These are phyloP conservation scores for Timandra comae DNA, from an alignment of 2,888 invertebrate genomes.

Conservation along the genomic window DNA sequence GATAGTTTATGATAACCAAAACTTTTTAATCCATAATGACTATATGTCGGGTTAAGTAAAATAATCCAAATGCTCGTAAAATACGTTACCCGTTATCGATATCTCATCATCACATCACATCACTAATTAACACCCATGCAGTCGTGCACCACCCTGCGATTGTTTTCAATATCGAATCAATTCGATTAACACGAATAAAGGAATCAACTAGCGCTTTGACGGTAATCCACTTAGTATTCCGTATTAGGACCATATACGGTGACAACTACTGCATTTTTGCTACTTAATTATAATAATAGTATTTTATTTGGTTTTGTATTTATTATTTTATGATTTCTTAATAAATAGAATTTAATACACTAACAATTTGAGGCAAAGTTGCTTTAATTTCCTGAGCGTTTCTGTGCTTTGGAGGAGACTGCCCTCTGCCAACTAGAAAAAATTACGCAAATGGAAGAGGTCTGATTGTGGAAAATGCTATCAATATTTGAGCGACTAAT, in stretches of 20 bases:
- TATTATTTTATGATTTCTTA: too few relatives aligned
- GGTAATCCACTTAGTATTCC: slow-evolving; percentile 57
- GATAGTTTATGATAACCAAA: too few relatives aligned
- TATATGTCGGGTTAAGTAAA: neutral
- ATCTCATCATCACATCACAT: too few relatives aligned
- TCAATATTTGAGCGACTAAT: too few relatives aligned
- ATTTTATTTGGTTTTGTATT: slow-evolving; percentile 27
- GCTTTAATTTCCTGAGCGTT: too few relatives aligned
- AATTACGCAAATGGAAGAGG: too few relatives aligned
- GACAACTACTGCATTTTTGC: slow-evolving; percentile 51
- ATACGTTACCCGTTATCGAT: too few relatives aligned
- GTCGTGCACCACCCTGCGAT: slow-evolving; percentile 72
- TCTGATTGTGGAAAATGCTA: too few relatives aligned
- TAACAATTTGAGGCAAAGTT: too few relatives aligned
- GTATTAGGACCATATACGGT: slow-evolving; percentile 25
- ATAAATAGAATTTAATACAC: too few relatives aligned
- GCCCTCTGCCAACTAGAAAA: too few relatives aligned
- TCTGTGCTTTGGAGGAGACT: too few relatives aligned
- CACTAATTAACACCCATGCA: slow-evolving; percentile 36
- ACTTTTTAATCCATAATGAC: slow-evolving; percentile 15
- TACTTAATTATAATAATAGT: slow-evolving; percentile 56
- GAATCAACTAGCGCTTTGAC: slow-evolving; percentile 58
- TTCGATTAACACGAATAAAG: slow-evolving; percentile 71
- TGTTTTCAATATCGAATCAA: slow-evolving; percentile 72
- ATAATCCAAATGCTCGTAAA: slow-evolving; percentile 28